Base-by-base conservation (phyloP, 2,113 vertebrate species). In the Cyanistes caeruleus region DNA sequence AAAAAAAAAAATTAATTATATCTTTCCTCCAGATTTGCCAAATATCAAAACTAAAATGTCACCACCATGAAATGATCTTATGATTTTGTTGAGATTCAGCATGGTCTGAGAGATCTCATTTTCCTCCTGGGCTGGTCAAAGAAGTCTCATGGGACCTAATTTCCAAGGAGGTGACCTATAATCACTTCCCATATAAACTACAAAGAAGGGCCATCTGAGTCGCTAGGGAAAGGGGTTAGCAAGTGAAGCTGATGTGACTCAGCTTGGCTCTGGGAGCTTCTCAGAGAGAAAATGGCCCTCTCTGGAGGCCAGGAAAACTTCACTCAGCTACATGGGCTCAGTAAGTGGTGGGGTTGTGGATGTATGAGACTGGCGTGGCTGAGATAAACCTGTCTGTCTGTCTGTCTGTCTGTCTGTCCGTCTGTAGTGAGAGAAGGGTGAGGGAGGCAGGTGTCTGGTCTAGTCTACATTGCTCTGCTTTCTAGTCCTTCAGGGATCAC, bases 291-390 rank as follows among this genome's bases (percentile, higher is more conserved):
- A 82, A 70, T 2, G 0, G 62, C 15, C 12, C 12, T 72, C 52
- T 80, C 30, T 79, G 53, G n/a, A 58, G 5, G 39, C 35, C 25
- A 51, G 43, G 43, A 28, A 33, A 58, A 10, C 67, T 49, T 56
- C 27, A 8, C 12, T 56, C 58, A 64, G 16, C 49, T 56, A 24
- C 51, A 30, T 22, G 67, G 49, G 35, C 41, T 49, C 55, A 60
- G 13, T 25, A 43, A 46, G 30, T 24, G 23, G 4, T 37, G 37
- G 6, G 6, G 5, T 10, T 88, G 15, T 43, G n/a, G 3, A 16
- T 0, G 1, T 44, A 4, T 8, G 25, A 41, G 43, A 4, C 10
- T 19, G 35, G 21, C 0, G 0, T 20, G 15, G 41, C 2, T 24
- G 30, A 37, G 15, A 28, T 11, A 43, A 27, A 18, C 8, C 39